A percentile compares a stretch with the other conserved stretches of the same genome.
Conservation (phyloP, 2,888 invertebrate genomes). For the Noctua fimbriata region DNA sequence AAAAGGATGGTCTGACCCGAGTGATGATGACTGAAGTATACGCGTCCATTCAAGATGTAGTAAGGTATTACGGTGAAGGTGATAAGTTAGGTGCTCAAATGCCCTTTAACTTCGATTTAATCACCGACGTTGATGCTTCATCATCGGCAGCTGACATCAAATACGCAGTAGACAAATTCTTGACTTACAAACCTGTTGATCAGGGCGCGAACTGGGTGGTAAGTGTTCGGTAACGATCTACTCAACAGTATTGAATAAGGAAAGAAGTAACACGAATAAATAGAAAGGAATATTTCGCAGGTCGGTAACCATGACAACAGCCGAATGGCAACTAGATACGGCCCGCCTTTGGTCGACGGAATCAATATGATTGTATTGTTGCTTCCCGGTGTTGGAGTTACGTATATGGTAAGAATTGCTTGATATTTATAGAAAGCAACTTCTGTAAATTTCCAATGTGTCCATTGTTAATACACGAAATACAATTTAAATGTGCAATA, state of each 20-base stretch:
- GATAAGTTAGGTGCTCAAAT: slow-evolving; percentile 92
- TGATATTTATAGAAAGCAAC: neutral
- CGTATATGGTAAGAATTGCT: slow-evolving; percentile 89
- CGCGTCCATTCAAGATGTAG: slow-evolving; percentile 90
- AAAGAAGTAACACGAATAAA: slow-evolving; percentile 22
- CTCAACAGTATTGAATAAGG: slow-evolving; percentile 19
- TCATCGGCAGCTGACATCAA: slow-evolving; percentile 92
- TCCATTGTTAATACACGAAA: neutral
- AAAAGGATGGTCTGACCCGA: slow-evolving; percentile 85
- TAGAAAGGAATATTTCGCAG: slow-evolving; percentile 77
- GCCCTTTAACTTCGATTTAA: slow-evolving; percentile 94
- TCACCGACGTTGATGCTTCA: slow-evolving; percentile 89
- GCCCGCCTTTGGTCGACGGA: slow-evolving; percentile 91
- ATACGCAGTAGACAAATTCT: slow-evolving; percentile 91
- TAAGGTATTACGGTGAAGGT: slow-evolving; percentile 92
- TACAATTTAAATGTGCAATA: neutral
- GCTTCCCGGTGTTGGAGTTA: slow-evolving; percentile 94
- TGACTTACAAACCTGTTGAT: slow-evolving; percentile 91
- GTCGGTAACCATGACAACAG: slow-evolving; percentile 93
- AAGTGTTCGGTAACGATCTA: slow-evolving; percentile 74
- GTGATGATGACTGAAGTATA: slow-evolving; percentile 95
- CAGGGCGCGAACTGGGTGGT: slow-evolving; percentile 94
- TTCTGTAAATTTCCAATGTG: neutral
- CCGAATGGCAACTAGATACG: slow-evolving; percentile 91
- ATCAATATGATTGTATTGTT: slow-evolving; percentile 93